phyloP scores from a whole-genome alignment of 2,113 vertebrate species.

The Macrotis lagotis region DNA sequence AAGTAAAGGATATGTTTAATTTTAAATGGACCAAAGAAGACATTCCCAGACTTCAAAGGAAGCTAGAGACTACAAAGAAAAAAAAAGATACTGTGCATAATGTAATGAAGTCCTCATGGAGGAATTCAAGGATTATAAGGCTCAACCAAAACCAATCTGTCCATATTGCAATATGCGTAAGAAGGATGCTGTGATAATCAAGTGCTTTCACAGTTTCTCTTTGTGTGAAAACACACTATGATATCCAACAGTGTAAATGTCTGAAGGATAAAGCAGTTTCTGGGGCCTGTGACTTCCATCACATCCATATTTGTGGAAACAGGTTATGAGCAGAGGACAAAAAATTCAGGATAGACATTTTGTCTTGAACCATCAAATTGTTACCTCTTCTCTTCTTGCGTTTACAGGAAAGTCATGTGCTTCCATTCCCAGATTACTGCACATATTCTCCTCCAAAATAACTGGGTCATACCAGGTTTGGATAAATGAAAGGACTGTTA shows the following conservation, averaged over 20 bases:
- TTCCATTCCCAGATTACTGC: neutral
- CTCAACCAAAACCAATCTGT: constrained; percentile 95
- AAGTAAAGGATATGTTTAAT: constrained; percentile 97
- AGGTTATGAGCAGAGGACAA: constrained; percentile 28
- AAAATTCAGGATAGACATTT: neutral
- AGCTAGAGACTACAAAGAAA: constrained; percentile 98
- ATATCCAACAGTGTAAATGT: constrained; percentile 96
- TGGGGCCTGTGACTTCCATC: constrained; percentile 97
- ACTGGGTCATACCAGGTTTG: neutral
- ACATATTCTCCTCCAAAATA: neutral
- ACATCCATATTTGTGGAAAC: constrained; percentile 94
- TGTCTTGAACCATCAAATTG: constrained; percentile 1
- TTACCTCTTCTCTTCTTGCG: constrained; percentile 40
- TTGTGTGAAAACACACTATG: constrained; percentile 96
- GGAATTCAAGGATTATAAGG: constrained; percentile 98
- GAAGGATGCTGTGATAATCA: constrained; percentile 96
- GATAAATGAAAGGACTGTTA: constrained; percentile 35
- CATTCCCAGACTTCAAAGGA: constrained; percentile 94
- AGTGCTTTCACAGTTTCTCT: constrained; percentile 98
- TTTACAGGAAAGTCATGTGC: constrained; percentile 41
- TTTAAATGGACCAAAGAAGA: constrained; percentile 96
- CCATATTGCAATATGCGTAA: constrained; percentile 97
- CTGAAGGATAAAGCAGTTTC: constrained; percentile 99
- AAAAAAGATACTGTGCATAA: constrained; percentile 96
- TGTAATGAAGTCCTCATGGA: constrained; percentile 97